Evolutionary conservation across 2,113 vertebrate species (phyloP), one percentile per base, ranked within the genome.

Genomic region (Myrmecophaga tridactyla): DNA sequence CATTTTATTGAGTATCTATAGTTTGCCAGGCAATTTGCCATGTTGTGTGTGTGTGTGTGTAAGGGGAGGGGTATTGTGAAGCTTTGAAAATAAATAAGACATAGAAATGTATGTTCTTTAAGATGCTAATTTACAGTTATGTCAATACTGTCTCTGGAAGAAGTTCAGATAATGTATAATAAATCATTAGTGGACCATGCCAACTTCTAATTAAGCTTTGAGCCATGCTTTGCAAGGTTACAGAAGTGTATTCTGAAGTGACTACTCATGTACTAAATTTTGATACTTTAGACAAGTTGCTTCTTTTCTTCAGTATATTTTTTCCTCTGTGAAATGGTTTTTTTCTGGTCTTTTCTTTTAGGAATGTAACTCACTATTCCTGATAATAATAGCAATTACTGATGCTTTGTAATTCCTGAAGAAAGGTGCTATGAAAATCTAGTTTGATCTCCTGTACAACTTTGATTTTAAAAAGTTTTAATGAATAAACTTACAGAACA

Each of bases 101-200:
- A 69, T 10, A 75, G 69, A 25, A 86, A 80, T 86, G 31, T 85
- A 36, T 90, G 56, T 41, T 72, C 69, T 94, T 89, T 87, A 12
- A 89, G 72, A 87, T 94, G 76, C 31, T 90, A 75, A 92, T 84
- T 77, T 69, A 87, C 46, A 82, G 29, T 84, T 65, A 76, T 87
- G 53, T 67, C 81, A 94, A 18, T 94, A 77, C 27, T 73, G 29
- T 77, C 43, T 78, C 75, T 94, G 90, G 81, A 77, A 95, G 65
- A 62, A 86, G 31, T 80, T 92, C 41, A 73, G 36, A 82, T 70
- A 43, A 63, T 87, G 4, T 84, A 14, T 95, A 93, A 95, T 89
- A 80, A 93, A 93, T 94, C 77, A 88, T 93, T 77, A 73, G 72
- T 90, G 17, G 53, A 72, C 60, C n/a, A 89, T 82, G 62, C 51